phyloP scores from a whole-genome alignment of 2,113 vertebrate genomes.

The Piliocolobus tephrosceles region DNA sequence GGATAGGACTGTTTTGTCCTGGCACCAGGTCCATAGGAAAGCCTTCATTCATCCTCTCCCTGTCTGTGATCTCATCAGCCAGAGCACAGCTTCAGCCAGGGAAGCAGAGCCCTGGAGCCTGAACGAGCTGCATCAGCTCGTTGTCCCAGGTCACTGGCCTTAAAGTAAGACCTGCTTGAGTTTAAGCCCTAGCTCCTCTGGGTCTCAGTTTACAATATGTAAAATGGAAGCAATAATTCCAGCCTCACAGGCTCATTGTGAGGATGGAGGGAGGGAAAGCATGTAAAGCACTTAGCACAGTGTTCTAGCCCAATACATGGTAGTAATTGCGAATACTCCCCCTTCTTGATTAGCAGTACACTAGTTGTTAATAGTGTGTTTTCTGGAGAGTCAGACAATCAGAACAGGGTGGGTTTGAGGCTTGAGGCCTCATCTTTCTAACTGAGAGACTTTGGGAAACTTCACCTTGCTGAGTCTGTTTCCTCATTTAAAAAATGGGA shows the following conservation, averaged over 20 bases:
- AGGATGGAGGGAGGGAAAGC: not conserved
- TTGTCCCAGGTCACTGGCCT: not conserved
- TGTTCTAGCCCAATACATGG: not conserved
- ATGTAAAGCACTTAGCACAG: not conserved
- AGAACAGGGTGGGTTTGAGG: not conserved
- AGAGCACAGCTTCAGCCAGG: not conserved
- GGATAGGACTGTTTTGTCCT: constrained; percentile 19
- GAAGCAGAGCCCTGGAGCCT: not conserved
- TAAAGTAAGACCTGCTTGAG: not conserved
- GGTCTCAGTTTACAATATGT: constrained; percentile 3
- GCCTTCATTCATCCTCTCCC: constrained; percentile 13
- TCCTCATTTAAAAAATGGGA: constrained; percentile 8
- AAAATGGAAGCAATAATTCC: constrained; percentile 35
- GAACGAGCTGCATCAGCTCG: not conserved
- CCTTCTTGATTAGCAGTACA: not conserved
- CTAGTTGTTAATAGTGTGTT: not conserved
- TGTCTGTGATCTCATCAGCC: constrained; percentile 9
- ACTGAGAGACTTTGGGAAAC: not conserved
- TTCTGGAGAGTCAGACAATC: not conserved
- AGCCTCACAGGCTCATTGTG: not conserved
- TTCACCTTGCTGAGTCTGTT: constrained; percentile 10
- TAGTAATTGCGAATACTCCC: not conserved
- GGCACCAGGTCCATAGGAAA: constrained; percentile 31
- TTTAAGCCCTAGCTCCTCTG: not conserved
- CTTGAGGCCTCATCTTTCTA: not conserved